phyloP scores from a whole-genome alignment of 2,888 invertebrate genomes.

The Diogma glabrata region DNA sequence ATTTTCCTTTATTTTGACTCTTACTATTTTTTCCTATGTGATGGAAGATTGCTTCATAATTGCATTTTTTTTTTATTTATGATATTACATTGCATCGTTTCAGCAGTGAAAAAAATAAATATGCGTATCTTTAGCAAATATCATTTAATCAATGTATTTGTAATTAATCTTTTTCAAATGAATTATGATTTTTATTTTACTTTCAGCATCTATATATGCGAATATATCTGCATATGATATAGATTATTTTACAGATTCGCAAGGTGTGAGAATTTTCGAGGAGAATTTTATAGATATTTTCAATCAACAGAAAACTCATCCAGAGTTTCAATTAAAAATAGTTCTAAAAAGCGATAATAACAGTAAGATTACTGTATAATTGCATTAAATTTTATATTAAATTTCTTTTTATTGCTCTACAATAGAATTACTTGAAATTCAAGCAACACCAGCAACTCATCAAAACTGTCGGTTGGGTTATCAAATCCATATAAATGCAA shows the following conservation, averaged over 20 bases:
- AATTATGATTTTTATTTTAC: neutral
- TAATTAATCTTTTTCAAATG: neutral
- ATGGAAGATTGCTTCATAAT: neutral
- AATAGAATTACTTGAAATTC: conserved; percentile 3
- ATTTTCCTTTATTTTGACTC: neutral
- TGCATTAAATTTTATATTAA: neutral
- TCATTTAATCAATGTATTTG: neutral
- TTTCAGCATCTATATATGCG: neutral
- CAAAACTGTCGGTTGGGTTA: neutral
- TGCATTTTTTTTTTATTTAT: neutral
- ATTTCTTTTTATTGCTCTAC: neutral
- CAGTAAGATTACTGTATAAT: neutral
- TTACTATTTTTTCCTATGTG: conserved; percentile 3
- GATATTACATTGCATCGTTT: neutral
- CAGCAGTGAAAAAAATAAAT: neutral
- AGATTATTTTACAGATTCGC: neutral
- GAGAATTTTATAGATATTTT: neutral
- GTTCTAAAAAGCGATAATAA: neutral
- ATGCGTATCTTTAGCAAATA: neutral
- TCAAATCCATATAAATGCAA: neutral
- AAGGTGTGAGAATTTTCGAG: neutral
- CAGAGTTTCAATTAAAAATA: neutral
- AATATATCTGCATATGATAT: neutral
- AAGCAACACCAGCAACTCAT: neutral
- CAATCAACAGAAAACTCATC: neutral